phyloP scores from a whole-genome alignment of 1,140 invertebrate genomes.

The Zaprionus gabonicus region DNA sequence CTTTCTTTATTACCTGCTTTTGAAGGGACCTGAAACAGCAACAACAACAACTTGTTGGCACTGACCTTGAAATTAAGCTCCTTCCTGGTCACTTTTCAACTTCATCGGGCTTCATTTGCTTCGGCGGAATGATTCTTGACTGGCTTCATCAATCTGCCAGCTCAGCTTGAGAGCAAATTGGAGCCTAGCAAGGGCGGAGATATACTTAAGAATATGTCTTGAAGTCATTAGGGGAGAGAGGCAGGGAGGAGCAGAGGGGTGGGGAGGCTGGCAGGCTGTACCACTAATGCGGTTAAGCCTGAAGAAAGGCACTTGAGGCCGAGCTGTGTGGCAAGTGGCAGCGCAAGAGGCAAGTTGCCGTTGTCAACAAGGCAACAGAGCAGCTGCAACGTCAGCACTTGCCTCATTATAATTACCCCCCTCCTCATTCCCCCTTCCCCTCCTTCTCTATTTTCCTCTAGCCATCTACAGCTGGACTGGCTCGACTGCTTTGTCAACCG shows the following conservation, averaged over 20 bases:
- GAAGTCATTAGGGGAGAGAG: conserved; percentile 7
- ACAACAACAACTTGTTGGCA: background rate
- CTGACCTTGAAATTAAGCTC: background rate
- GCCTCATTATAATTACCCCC: conserved; percentile 43
- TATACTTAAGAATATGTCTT: background rate
- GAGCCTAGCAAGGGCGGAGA: background rate
- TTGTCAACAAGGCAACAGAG: conserved; percentile 7
- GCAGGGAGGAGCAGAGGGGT: background rate
- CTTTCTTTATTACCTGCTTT: background rate
- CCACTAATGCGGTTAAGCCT: conserved; percentile 31
- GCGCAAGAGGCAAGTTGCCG: conserved; percentile 7
- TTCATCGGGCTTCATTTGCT: background rate
- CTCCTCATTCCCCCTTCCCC: background rate
- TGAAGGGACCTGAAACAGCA: background rate
- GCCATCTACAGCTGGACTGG: background rate
- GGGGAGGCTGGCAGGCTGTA: background rate
- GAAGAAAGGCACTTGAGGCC: conserved; percentile 10
- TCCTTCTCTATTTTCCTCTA: background rate
- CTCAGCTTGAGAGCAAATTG: background rate
- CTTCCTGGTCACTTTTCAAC: background rate
- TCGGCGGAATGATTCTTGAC: background rate
- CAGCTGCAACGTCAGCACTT: conserved; percentile 30
- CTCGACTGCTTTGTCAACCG: conserved; percentile 28
- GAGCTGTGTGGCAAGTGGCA: background rate
- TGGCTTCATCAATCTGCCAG: background rate